Conservation (phyloP, 2,797 vertebrate genomes). For the Spheniscus humboldti region DNA sequence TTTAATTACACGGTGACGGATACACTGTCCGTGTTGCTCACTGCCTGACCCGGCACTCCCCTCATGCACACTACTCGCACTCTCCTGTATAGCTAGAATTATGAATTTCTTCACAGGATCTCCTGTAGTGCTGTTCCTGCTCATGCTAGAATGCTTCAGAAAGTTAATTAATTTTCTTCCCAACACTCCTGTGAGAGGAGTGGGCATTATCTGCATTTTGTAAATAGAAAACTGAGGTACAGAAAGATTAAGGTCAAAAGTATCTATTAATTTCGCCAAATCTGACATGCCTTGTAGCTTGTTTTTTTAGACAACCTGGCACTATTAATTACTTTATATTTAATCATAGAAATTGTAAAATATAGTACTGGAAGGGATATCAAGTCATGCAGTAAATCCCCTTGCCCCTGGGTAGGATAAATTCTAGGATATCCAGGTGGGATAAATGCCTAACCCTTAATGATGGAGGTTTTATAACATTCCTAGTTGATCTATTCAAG, state of each 20-base stretch:
- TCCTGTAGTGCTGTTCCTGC: background rate
- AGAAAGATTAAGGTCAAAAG: background rate
- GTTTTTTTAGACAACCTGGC: background rate
- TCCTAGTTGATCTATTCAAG: background rate
- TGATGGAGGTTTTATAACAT: background rate
- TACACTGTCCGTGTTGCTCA: rapidly evolving
- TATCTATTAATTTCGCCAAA: background rate
- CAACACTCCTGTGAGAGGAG: background rate
- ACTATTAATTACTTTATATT: background rate
- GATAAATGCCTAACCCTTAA: background rate
- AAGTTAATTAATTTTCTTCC: background rate
- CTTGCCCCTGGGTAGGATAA: background rate
- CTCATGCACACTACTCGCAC: too few relatives aligned
- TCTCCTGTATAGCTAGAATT: background rate
- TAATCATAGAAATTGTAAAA: background rate
- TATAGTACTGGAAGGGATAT: background rate
- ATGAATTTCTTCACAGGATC: background rate
- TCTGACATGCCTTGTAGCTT: background rate
- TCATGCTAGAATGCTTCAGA: background rate
- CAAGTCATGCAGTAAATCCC: background rate
- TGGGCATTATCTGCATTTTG: background rate
- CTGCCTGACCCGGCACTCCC: background rate
- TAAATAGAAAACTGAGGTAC: background rate
- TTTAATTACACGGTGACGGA: background rate
- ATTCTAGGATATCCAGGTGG: background rate